Evolutionary conservation across 2,888 invertebrate genomes (phyloP), one percentile per base, ranked within the genome.

Genomic region (Stenodema calcarata): DNA sequence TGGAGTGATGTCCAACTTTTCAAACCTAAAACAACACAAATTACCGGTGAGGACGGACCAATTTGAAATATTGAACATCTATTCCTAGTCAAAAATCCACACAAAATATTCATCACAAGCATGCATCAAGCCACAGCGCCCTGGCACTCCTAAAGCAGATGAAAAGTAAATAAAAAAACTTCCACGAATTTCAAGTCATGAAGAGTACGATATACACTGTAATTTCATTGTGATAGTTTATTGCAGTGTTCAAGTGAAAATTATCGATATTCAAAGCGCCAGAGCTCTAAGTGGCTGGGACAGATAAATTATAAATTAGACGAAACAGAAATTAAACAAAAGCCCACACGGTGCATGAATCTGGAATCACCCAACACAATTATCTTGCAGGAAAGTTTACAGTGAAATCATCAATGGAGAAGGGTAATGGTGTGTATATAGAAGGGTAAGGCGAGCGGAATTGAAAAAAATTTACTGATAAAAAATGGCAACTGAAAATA

Each of bases 1-100:
- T 91, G 99, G 99, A 91, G 99, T 99, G 91, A 99, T 99, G 93
- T 99, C 99, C 93, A 99, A 94, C 93, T 99, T 99, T 93, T 99
- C 99, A 94, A 99, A 99, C 96, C 98, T 98, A 93, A 91, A 93
- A 92, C 42, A 73, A 89, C 7, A 35, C 35, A 35, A 35, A 35
- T 35, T 2, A 35, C 35, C 7, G 35, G 7, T 35, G 35, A 35
- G 35, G 7, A 4, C 7, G 35, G 35, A 54, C 44, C 44, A 44
- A 54, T 54, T n/a, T n/a, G 28, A 27, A 28, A 18, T 42, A 80
- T 62, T 4, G 14, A 70, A 44, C 18, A 44, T 69, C 7, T 47
- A 14, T 81, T 41, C 41, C 14, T 27, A 0, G 6, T 11, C 4
- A 69, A 6, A 18, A 35, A 30, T 41, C 62, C 62, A 62, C 35